Base-by-base conservation (phyloP, 2,888 invertebrate species). In the Polyommatus icarus region DNA sequence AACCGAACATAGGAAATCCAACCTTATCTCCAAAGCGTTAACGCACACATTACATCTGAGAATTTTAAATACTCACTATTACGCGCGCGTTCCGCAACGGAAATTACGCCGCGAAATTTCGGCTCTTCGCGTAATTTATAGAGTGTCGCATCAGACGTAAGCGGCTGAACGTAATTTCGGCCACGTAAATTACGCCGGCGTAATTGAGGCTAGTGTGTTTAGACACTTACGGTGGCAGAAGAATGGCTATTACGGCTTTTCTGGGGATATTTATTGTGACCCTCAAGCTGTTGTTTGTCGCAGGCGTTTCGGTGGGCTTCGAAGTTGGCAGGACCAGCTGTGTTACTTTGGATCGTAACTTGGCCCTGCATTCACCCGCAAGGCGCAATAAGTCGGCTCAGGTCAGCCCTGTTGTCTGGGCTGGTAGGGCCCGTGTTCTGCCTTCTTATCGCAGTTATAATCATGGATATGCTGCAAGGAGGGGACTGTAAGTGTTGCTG, bases 381-480 rank as follows among this genome's bases (percentile, higher is more conserved):
- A 8, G 86, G 85, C n/a, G 83, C 86, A 10, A 89, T 89, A 0
- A 77, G 81, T 76, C 85, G 88, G 1, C 83, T 80, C 7, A 80
- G 84, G 5, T 89, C 89, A 10, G 91, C 92, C 1, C 86, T 86
- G 77, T 87, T 92, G 10, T 91, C 92, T 0, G 91, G 90, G 2
- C 76, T 89, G 46, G 92, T 93, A 86, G 83, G 93, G 0, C 90
- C 93, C 1, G 84, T 91, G n/a, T 92, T 93, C 86, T 86, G 88
- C 1, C 78, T 87, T 50, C 83, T 91, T 78, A 88, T 90, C 8
- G 84, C 84, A 4, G 46, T 88, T 3, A 89, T 90, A 5, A 81
- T 93, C 81, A 86, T 92, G 1, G 92, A 91, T 0, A 89, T 90
- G 36, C 88, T 93, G 80, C 87, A 91, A 77, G 88, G 88, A 18